Evolutionary conservation across 2,797 vertebrate species (phyloP), one percentile per base, ranked within the genome.

Genomic region (Pogonophryne albipinna): DNA sequence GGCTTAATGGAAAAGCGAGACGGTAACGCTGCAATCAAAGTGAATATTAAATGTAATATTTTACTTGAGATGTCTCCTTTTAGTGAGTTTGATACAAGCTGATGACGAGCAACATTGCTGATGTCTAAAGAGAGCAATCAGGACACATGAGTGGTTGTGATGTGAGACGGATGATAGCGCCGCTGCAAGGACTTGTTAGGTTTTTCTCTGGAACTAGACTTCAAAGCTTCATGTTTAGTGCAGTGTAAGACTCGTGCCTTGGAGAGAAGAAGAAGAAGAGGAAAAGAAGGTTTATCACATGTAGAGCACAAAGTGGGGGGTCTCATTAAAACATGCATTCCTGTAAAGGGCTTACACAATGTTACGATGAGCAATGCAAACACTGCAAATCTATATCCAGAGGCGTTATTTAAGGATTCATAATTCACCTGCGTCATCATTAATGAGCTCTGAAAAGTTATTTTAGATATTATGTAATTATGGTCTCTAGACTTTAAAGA

Each of bases 251-350:
- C 27, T 4, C 1, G 1, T 10, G 64, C 70, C 51, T 75, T 3
- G 20, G 66, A 84, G 79, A 78, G 34, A 34, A 15, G 46, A 34
- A 1, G n/a, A 78, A 78, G 34, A 34, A 15, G 46, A 34, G 1
- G n/a, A 20, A 47, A 45, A 53, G 10, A 53, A 62, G 53, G 5
- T 60, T 74, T 73, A 53, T 79, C 58, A 60, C 53, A 74, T 73
- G 62, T 41, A 42, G 52, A 67, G 66, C 69, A 71, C 46, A 80
- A 76, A 78, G 20, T 68, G 38, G 42, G 10, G 50, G 1, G 10
- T n/a, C 74, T 79, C 78, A 87, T 89, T 79, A 88, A 63, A 71
- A 78, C 66, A 44, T 23, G 23, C 64, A 49, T 79, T 42, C 52
- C 58, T 66, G 62, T 61, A 70, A 1, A 13, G 1, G 11, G 46